A percentile compares a stretch with the other conserved stretches of the same genome.
These are phyloP conservation scores for Protosalanx chinensis DNA, from an alignment of 2,797 vertebrate species.

Conservation along the genomic window DNA sequence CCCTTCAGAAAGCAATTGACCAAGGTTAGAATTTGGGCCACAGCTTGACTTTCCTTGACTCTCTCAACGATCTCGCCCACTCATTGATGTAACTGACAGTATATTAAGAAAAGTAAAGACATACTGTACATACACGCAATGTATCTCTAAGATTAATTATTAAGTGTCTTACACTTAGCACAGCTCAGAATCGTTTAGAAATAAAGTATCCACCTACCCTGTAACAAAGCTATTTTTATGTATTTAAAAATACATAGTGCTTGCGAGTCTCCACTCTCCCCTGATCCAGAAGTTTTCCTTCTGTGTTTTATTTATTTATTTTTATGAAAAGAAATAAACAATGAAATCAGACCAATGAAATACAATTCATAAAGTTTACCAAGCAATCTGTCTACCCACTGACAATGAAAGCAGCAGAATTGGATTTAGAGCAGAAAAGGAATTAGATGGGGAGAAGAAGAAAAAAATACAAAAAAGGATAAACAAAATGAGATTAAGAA, in stretches of 20 bases:
- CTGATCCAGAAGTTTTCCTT: not conserved
- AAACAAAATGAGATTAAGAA: slow-evolving; percentile 62
- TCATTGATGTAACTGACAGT: not conserved
- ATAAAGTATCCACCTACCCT: not conserved
- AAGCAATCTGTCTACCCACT: slow-evolving; percentile 47
- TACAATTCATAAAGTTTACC: slow-evolving; percentile 48
- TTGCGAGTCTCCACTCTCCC: not conserved
- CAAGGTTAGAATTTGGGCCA: slow-evolving; percentile 16
- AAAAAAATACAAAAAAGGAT: slow-evolving; percentile 57
- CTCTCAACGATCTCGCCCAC: not conserved
- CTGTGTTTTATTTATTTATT: slow-evolving; percentile 34
- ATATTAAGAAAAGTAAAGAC: not conserved
- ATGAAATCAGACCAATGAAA: slow-evolving; percentile 45
- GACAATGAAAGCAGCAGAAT: slow-evolving; percentile 54
- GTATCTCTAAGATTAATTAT: not conserved
- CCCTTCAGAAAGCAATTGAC: slow-evolving; percentile 20
- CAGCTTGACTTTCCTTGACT: slow-evolving; percentile 3
- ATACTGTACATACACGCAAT: not conserved
- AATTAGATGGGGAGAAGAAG: slow-evolving; percentile 55
- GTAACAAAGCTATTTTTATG: slow-evolving; percentile 23
- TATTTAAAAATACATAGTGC: not conserved
- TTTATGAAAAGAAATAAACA: slow-evolving; percentile 45
- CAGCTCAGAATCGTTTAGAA: not conserved
- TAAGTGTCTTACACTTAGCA: not conserved
- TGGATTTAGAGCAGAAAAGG: slow-evolving; percentile 59